Evolutionary conservation across 2,888 invertebrate species (phyloP).

Genomic region (Caradrina kadenii): DNA sequence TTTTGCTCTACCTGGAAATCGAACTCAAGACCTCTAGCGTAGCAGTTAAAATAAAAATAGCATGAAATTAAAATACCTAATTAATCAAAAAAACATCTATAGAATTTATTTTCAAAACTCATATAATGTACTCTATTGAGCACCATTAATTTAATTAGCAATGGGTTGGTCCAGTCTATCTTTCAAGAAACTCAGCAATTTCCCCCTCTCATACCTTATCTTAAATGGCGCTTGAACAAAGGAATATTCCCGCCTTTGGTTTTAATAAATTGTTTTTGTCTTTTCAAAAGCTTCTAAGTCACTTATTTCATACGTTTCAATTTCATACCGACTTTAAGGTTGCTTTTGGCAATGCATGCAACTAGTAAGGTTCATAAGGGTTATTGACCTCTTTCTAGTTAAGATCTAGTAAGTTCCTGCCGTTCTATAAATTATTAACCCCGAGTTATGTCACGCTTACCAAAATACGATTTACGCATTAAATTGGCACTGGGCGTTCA

Average conservation of each 20-base stretch:
- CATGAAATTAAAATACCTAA: too few species aligned
- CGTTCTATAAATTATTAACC: background rate
- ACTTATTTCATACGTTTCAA: background rate
- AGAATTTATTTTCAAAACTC: too few species aligned
- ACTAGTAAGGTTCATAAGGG: slow-evolving; percentile 8
- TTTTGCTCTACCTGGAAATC: too few species aligned
- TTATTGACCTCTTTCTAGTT: background rate
- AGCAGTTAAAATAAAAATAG: too few species aligned
- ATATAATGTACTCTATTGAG: too few species aligned
- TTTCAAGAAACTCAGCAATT: too few species aligned
- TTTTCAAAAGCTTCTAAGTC: background rate
- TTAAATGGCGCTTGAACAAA: too few species aligned
- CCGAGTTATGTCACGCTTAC: background rate
- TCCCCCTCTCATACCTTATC: too few species aligned
- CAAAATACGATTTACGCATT: slow-evolving; percentile 1
- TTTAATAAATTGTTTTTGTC: background rate
- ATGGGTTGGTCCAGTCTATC: too few species aligned
- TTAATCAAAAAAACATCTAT: too few species aligned
- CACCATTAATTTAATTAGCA: too few species aligned
- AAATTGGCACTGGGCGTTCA: background rate
- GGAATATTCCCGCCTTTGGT: background rate
- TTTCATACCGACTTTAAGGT: background rate
- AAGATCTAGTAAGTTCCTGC: background rate
- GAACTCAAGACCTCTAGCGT: too few species aligned
- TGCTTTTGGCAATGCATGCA: slow-evolving; percentile 10